Conservation (phyloP, 2,888 invertebrate genomes). For the Holacanthella duospinosa region DNA sequence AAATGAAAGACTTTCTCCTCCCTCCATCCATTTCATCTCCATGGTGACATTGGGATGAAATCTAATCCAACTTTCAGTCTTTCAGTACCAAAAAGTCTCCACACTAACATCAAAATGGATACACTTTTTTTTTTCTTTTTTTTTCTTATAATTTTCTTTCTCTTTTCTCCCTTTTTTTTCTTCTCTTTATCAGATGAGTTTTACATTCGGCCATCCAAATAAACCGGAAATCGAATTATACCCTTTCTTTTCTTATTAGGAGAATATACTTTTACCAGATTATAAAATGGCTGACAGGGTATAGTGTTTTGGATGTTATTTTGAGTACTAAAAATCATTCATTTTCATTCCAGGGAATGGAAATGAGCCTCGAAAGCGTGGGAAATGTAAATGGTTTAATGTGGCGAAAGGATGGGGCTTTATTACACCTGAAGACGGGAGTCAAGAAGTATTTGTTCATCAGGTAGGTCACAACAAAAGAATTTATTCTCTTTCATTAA, state of each 20-base stretch:
- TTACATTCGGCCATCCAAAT: too few relatives aligned
- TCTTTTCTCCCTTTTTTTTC: too few relatives aligned
- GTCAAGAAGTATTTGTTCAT: conserved; percentile 86
- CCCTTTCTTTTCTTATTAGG: too few relatives aligned
- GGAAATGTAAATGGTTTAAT: conserved; percentile 83
- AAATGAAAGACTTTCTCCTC: not conserved
- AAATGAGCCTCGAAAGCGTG: conserved; percentile 24
- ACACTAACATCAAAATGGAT: not conserved
- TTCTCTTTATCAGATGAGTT: too few relatives aligned
- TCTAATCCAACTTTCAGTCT: not conserved
- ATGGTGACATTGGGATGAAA: not conserved
- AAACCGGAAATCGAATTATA: too few relatives aligned
- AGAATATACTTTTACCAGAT: too few relatives aligned
- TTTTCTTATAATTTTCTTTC: not conserved
- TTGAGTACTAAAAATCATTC: too few relatives aligned
- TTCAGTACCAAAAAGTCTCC: not conserved
- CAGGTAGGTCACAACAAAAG: conserved; percentile 53
- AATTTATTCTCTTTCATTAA: too few relatives aligned
- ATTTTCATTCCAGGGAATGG: conserved; percentile 21
- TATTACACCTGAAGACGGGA: conserved; percentile 78
- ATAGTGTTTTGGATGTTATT: too few relatives aligned
- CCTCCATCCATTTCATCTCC: not conserved
- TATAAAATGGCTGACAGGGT: too few relatives aligned
- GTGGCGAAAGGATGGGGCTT: conserved; percentile 93
- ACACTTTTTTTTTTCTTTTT: not conserved